These are phyloP conservation scores for Pelodytes ibericus DNA, from an alignment of 2,797 vertebrate species.

Conservation along the genomic window DNA sequence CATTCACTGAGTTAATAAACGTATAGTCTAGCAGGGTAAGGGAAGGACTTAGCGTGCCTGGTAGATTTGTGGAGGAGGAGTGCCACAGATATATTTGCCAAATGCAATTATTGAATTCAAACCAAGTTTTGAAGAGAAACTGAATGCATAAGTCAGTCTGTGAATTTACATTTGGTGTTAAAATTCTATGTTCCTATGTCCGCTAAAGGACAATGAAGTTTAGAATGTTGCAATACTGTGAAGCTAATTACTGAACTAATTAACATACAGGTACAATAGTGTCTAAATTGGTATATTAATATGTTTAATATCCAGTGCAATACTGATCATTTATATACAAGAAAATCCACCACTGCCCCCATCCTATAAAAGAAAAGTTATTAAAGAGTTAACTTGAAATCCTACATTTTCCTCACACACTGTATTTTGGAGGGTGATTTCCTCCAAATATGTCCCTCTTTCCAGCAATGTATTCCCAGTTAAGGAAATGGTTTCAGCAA, in stretches of 20 bases:
- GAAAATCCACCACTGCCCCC: not conserved
- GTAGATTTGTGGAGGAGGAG: no score
- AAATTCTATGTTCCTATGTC: not conserved
- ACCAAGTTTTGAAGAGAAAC: no score
- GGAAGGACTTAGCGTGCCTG: no score
- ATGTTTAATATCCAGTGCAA: no score
- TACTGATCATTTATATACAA: no score
- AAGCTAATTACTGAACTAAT: not conserved
- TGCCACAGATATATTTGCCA: no score
- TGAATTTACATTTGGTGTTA: no score
- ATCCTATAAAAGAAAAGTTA: not conserved
- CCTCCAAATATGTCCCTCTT: conserved; percentile 19
- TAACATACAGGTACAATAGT: not conserved
- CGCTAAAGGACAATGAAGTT: not conserved
- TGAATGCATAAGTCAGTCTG: no score
- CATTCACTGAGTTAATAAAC: no score
- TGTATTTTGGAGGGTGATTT: conserved; percentile 9
- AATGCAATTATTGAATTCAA: no score
- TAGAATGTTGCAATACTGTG: not conserved
- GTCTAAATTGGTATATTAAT: not conserved
- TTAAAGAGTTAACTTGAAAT: conserved; percentile 17
- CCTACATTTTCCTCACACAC: not conserved
- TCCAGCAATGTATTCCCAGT: conserved; percentile 43
- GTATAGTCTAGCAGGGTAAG: no score
- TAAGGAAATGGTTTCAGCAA: conserved; percentile 26